Percentiles rank a stretch among this genome's conserved stretches.
Evolutionary conservation across 2,888 invertebrate genomes (phyloP).

Genomic region (Cantharis flavilabris): DNA sequence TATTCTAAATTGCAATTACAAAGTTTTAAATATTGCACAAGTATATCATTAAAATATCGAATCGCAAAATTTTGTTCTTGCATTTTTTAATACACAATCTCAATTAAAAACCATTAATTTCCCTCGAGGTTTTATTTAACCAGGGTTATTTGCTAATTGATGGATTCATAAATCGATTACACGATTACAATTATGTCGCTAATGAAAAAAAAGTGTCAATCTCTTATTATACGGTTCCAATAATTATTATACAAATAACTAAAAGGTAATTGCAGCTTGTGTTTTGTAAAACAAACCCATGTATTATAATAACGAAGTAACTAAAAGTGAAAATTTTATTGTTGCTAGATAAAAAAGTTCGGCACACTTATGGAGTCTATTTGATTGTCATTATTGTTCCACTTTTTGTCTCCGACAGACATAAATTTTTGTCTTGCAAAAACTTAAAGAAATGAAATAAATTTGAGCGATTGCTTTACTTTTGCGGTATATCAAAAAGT

Average conservation of each 20-base stretch:
- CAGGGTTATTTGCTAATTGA: conserved; percentile 1
- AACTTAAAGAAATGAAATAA: not conserved
- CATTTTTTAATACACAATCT: not conserved
- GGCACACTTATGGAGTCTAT: not conserved
- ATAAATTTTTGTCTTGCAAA: not conserved
- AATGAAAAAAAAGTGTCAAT: not conserved
- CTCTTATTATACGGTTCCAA: not conserved
- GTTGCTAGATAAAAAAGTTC: not conserved
- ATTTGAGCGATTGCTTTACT: not conserved
- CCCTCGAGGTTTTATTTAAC: not conserved
- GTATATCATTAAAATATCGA: not conserved
- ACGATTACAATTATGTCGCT: not conserved
- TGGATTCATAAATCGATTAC: conserved; percentile 1
- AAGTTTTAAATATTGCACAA: not conserved
- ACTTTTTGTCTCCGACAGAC: not conserved
- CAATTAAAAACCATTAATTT: not conserved
- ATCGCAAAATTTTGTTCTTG: not conserved
- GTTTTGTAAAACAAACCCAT: not conserved
- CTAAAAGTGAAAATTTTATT: not conserved
- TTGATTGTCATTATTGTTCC: not conserved
- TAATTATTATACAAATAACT: not conserved
- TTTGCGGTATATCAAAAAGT: not conserved
- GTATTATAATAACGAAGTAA: not conserved
- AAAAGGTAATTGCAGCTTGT: not conserved
- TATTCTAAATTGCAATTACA: not conserved